Evolutionary conservation across 2,888 invertebrate genomes (phyloP).

Genomic region (Onthophagus sagittarius): DNA sequence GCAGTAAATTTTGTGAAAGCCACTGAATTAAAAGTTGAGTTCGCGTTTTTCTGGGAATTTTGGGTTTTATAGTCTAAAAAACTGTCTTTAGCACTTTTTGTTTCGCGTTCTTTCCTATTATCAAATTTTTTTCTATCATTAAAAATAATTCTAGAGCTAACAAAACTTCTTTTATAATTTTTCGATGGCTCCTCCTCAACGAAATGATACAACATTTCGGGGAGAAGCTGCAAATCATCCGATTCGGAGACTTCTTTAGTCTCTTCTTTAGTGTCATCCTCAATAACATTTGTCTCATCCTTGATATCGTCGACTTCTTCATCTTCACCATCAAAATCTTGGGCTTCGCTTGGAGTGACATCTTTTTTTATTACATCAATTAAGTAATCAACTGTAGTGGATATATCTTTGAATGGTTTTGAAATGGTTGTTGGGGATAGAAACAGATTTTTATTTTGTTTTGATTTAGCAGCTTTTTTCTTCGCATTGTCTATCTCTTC

Average conservation of each 20-base stretch:
- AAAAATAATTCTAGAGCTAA: not conserved
- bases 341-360: too few relatives aligned
- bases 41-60: not conserved
- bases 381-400: too few relatives aligned
- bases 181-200: not conserved
- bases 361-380: too few relatives aligned
- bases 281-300: not conserved
- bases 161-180: not conserved
- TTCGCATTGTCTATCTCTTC: not conserved
- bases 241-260: not conserved
- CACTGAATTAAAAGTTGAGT: constrained; percentile 1
- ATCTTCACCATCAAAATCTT: not conserved
- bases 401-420: too few relatives aligned
- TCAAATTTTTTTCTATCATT: not conserved
- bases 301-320: not conserved
- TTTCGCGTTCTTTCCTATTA: not conserved
- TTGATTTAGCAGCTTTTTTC: not conserved
- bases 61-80: not conserved
- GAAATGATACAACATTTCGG: not conserved
- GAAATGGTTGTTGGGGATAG: too few relatives aligned
- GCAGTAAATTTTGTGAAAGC: not conserved
- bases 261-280: too few relatives aligned
- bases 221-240: not conserved
- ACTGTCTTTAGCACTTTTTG: not conserved
- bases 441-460: too few relatives aligned